These are phyloP conservation scores for Drosophila quasianomalipes DNA, from an alignment of 2,888 invertebrate species.

Conservation along the genomic window DNA sequence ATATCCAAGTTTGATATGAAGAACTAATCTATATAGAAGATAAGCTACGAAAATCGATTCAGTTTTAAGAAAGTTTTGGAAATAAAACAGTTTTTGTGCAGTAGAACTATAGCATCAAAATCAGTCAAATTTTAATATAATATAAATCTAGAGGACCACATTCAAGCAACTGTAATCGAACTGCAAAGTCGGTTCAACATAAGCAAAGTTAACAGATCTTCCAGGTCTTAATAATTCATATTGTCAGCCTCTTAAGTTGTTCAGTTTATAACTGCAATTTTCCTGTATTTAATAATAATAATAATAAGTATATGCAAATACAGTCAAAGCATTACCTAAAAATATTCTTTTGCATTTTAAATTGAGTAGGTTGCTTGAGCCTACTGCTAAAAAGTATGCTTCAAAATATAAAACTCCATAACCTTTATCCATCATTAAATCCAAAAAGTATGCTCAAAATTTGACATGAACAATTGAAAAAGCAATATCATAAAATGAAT, in stretches of 20 bases:
- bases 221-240: neutral
- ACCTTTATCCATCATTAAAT: no score
- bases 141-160: neutral
- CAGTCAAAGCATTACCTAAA: neutral
- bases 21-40: neutral
- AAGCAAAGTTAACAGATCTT: neutral
- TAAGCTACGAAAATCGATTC: neutral
- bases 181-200: neutral
- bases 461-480: neutral
- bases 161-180: neutral
- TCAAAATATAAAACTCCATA: no score
- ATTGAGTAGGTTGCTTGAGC: neutral
- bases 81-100: neutral
- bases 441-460: constrained; percentile 10
- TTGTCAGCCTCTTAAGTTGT: neutral
- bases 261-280: neutral
- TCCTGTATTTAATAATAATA: neutral
- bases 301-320: neutral
- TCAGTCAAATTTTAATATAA: neutral
- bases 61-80: neutral
- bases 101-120: neutral
- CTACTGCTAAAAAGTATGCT: constrained; percentile 1
- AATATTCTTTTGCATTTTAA: neutral
- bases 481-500: neutral
- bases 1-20: neutral